These are phyloP conservation scores for Panthera uncia DNA, from an alignment of 2,113 vertebrate species.

Conservation along the genomic window DNA sequence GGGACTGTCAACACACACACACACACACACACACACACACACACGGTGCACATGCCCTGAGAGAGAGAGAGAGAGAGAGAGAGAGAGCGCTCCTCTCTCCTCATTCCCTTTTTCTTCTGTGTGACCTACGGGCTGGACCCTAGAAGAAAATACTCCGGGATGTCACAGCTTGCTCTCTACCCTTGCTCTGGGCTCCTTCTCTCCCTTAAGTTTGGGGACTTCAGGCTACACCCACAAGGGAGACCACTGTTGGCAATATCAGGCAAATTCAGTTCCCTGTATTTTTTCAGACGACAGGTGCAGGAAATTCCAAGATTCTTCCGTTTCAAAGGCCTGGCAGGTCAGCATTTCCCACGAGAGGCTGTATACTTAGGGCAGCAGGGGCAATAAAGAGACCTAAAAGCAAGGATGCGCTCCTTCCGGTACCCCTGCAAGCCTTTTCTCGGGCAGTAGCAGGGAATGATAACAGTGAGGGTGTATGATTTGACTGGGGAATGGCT, in stretches of 20 bases:
- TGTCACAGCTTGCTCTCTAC: not conserved
- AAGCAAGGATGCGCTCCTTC: not conserved
- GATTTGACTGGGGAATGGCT: too few relatives aligned
- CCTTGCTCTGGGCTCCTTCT: not conserved
- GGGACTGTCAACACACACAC: not conserved
- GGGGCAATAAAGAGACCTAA: not conserved
- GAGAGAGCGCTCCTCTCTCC: not conserved
- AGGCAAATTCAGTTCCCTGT: not conserved
- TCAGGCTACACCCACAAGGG: not conserved
- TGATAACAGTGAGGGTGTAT: accelerated
- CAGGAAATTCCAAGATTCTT: not conserved
- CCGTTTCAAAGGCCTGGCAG: not conserved
- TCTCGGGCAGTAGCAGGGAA: not conserved
- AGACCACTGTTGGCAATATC: too few relatives aligned
- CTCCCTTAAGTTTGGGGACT: not conserved
- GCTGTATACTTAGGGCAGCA: not conserved
- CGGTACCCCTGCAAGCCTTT: accelerated
- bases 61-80: too few relatives aligned
- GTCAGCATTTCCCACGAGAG: not conserved
- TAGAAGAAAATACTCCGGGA: not conserved
- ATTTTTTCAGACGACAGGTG: not conserved
- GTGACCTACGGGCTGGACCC: not conserved
- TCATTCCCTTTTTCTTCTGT: accelerated
- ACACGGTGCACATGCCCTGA: not conserved
- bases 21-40: not conserved